Evolutionary conservation across 2,888 invertebrate species (phyloP), one percentile per base, ranked within the genome.

Genomic region (Polydrusus pterygomalis): DNA sequence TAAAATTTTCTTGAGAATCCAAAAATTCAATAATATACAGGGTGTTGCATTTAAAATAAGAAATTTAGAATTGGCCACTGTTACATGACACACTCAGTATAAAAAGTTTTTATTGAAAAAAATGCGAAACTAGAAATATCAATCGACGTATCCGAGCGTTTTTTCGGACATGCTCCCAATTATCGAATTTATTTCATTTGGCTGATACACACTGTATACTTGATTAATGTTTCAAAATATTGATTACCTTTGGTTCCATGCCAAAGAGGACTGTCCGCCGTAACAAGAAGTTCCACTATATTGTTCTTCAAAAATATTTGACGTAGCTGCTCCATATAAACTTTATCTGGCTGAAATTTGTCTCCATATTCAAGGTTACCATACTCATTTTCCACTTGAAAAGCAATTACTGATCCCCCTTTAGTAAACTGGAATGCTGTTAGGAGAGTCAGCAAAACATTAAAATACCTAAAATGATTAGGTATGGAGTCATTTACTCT

Each of bases 381-480:
- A 62, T 80, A 79, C 45, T 80, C 80, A 65, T 83, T 99, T 89
- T 98, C 98, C 25, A 96, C 91, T 82, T 97, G 96, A 56, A 96
- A 92, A 89, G 95, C 92, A 74, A 97, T 95, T 38, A 97, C 92
- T 0, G 96, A 95, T 0, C 97, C 97, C 0, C 96, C 96, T 82
- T 94, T 94, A 45, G 89, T 90, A 81, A 92, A 90, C n/a, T 92
- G 87, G 13, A 89, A 85, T 2, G 89, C 89, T 15, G 87, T 84
- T 0, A 92, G 80, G 73, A 86, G 87, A 2, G 88, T 86, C 71
- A 92, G 83, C 1, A 92, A 79, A 10, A 88, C 84, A 56, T 87
- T 85, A 65, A 91, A 88, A 86, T 90, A 92, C 69, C 87, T 87
- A 17, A 47, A 54, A 60, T 25, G 25, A 5, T 11, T n/a, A n/a